Evolutionary conservation across 2,797 vertebrate species (phyloP), one percentile per base, ranked within the genome.

Genomic region (Yasuhikotakia modesta): DNA sequence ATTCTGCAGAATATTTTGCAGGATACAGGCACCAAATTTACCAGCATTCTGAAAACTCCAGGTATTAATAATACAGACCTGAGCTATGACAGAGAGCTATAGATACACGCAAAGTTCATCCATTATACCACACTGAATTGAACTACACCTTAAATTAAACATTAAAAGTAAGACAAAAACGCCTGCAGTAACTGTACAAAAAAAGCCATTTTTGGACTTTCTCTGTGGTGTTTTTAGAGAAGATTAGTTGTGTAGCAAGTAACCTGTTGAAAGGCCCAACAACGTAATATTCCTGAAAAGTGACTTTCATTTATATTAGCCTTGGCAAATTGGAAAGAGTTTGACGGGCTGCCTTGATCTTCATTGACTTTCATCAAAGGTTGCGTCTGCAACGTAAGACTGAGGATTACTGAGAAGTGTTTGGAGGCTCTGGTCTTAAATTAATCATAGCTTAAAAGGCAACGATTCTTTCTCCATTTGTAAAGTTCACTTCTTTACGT

Each of bases 291-390:
- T 83, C 73, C 86, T 90, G 88, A 93, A 91, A 88, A 89, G 87
- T 82, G 81, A 83, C 87, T 91, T 82, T 88, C 87, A 86, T 85
- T 89, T 90, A 87, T 89, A 93, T 92, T 91, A 89, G 88, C 87
- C 88, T 85, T 89, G 86, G 90, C 87, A 91, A 92, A 93, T 90
- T 91, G 90, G 89, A 92, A 92, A 89, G 88, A 89, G 87, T 91
- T 91, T 90, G 91, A 91, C 90, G 89, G 90, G 90, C 91, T 85
- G 90, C 87, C 91, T 93, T 94, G 90, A 94, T 93, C 91, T 93
- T 89, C 79, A 85, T 87, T 89, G 91, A 92, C 90, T 92, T 92
- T 92, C 90, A 93, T 93, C 92, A 93, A 90, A 91, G 91, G 87
- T 89, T 91, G 76, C 79, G 84, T 89, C 89, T 89, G 88, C 86